These are phyloP conservation scores for Listronotus oregonensis DNA, from an alignment of 1,140 invertebrate genomes.

Conservation along the genomic window DNA sequence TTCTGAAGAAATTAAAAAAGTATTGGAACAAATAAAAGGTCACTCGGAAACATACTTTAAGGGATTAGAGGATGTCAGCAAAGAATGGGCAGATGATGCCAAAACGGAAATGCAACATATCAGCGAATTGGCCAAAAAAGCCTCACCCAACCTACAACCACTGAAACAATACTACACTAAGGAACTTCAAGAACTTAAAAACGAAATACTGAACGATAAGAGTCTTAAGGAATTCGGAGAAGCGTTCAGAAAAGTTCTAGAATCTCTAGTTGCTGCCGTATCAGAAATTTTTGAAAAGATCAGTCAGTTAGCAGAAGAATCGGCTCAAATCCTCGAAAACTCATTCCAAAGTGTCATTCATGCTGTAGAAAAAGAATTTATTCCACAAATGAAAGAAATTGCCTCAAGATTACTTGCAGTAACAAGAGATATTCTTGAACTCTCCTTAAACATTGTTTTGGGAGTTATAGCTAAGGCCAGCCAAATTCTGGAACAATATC, in stretches of 20 bases:
- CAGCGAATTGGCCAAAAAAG: constrained; percentile 60
- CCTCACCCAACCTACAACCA: constrained; percentile 65
- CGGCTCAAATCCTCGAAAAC: constrained; percentile 53
- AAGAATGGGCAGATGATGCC: constrained; percentile 50
- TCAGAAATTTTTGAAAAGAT: constrained; percentile 58
- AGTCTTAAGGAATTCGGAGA: constrained; percentile 68
- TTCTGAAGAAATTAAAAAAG: constrained; percentile 66
- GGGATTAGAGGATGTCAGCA: constrained; percentile 20
- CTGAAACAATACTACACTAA: constrained; percentile 62
- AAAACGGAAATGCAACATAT: constrained; percentile 54
- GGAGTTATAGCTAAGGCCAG: constrained; percentile 60
- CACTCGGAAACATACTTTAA: constrained; percentile 36
- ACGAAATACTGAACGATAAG: constrained; percentile 70
- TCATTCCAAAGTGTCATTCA: constrained; percentile 58
- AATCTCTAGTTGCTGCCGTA: constrained; percentile 57
- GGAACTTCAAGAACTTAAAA: constrained; percentile 65
- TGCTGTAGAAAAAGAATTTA: constrained; percentile 59
- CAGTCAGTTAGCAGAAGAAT: constrained; percentile 57
- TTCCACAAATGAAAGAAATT: constrained; percentile 64
- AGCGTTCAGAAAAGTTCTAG: constrained; percentile 64
- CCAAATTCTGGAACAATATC: constrained; percentile 64
- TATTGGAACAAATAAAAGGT: constrained; percentile 42
- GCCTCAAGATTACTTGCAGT: constrained; percentile 57
- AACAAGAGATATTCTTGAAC: constrained; percentile 57
- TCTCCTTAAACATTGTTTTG: constrained; percentile 57